phyloP scores from a whole-genome alignment of 2,113 vertebrate genomes.

The Rhagologus leucostigma region DNA sequence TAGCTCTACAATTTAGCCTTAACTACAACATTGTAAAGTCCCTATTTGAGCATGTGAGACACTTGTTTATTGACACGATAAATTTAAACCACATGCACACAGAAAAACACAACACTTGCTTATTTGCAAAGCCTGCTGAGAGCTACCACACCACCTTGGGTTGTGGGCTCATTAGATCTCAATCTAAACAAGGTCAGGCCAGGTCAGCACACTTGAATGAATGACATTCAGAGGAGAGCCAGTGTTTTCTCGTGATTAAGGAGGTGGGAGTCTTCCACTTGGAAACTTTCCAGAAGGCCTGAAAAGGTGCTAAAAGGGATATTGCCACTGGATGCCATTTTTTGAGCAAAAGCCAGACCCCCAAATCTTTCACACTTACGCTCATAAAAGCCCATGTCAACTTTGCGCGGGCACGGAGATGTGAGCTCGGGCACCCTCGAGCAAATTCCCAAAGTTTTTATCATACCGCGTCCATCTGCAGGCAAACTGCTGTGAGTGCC shows the following conservation, averaged over 20 bases:
- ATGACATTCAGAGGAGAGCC: conserved; percentile 19
- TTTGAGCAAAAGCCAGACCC: not conserved
- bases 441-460: not conserved
- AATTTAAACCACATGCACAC: conserved; percentile 40
- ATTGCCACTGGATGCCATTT: not conserved
- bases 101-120: conserved; percentile 34
- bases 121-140: conserved; percentile 48
- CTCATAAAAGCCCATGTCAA: not conserved
- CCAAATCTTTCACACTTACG: not conserved
- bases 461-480: accelerated
- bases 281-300: conserved; percentile 37
- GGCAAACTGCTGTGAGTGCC: not conserved
- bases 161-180: conserved; percentile 47
- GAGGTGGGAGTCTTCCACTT: conserved; percentile 35
- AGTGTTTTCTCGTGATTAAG: not conserved
- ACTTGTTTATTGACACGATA: conserved; percentile 57
- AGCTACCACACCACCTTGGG: conserved; percentile 37
- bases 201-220: conserved; percentile 38
- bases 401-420: not conserved
- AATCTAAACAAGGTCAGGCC: conserved; percentile 50
- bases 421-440: not conserved
- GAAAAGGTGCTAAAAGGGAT: conserved; percentile 25
- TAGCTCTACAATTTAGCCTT: not conserved
- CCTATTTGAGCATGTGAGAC: not conserved
- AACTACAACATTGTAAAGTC: conserved; percentile 19